phyloP scores from a whole-genome alignment of 2,888 invertebrate species.

The Stenichneumon culpator region DNA sequence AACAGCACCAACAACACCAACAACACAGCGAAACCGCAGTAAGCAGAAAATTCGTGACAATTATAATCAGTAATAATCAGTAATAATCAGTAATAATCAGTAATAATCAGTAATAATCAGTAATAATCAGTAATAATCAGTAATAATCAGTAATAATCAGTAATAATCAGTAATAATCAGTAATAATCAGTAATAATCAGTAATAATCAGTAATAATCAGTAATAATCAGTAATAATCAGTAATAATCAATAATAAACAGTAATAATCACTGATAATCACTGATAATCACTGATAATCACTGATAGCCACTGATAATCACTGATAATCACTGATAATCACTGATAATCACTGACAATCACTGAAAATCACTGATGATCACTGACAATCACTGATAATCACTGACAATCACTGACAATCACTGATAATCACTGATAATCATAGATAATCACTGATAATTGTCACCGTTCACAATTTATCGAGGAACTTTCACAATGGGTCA shows the following conservation, averaged over 20 bases:
- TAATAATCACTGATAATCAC: too few species aligned
- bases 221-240: too few species aligned
- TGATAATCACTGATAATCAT: background rate
- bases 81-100: background rate
- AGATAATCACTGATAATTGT: background rate
- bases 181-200: too few species aligned
- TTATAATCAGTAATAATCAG: background rate
- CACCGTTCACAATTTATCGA: background rate
- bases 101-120: too few species aligned
- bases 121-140: too few species aligned
- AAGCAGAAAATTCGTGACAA: constrained; percentile 4
- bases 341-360: background rate
- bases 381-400: background rate
- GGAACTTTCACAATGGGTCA: background rate
- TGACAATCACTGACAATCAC: background rate
- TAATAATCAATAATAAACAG: too few species aligned
- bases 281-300: too few species aligned
- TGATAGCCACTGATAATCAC: too few species aligned
- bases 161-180: too few species aligned
- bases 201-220: too few species aligned
- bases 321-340: background rate
- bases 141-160: too few species aligned
- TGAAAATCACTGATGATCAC: background rate
- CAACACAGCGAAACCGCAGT: constrained; percentile 64
- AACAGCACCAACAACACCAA: constrained; percentile 30